phyloP scores from a whole-genome alignment of 2,888 invertebrate species.

The Dynastes hyllus region DNA sequence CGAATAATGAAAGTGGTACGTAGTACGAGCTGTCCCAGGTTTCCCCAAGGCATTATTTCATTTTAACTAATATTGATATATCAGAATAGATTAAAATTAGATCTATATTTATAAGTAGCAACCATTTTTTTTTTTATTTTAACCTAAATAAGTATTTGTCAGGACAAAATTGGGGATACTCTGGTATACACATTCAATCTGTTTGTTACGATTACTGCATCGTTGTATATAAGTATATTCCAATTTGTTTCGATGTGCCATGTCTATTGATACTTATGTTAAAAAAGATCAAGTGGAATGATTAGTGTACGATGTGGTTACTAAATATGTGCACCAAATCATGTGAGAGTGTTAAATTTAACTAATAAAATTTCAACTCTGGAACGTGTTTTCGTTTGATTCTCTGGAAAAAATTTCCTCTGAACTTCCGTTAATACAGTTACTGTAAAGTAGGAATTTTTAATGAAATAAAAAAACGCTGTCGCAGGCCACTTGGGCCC shows the following conservation, averaged over 20 bases:
- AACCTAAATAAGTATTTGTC: too few relatives aligned
- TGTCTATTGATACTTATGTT: conserved; percentile 42
- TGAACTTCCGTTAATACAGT: too few relatives aligned
- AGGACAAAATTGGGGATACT: neutral
- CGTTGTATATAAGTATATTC: conserved; percentile 47
- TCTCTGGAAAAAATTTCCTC: neutral
- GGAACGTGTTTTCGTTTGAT: neutral
- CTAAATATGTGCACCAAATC: conserved; percentile 26
- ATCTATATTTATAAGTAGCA: too few relatives aligned
- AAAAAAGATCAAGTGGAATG: conserved; percentile 2
- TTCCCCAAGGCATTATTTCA: too few relatives aligned
- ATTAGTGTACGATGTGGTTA: conserved; percentile 35
- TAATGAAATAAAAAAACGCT: too few relatives aligned
- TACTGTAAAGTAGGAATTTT: too few relatives aligned
- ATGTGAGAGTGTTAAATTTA: conserved; percentile 49
- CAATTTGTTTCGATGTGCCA: conserved; percentile 50
- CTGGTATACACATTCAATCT: neutral
- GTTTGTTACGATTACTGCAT: conserved; percentile 33
- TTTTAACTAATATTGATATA: too few relatives aligned
- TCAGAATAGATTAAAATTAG: too few relatives aligned
- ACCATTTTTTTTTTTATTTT: too few relatives aligned
- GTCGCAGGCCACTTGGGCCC: too few relatives aligned
- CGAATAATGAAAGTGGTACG: too few relatives aligned
- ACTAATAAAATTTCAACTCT: conserved; percentile 47
- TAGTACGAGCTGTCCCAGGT: too few relatives aligned